Conservation (phyloP, 1,140 invertebrate genomes). For the Sycophila sp. region DNA sequence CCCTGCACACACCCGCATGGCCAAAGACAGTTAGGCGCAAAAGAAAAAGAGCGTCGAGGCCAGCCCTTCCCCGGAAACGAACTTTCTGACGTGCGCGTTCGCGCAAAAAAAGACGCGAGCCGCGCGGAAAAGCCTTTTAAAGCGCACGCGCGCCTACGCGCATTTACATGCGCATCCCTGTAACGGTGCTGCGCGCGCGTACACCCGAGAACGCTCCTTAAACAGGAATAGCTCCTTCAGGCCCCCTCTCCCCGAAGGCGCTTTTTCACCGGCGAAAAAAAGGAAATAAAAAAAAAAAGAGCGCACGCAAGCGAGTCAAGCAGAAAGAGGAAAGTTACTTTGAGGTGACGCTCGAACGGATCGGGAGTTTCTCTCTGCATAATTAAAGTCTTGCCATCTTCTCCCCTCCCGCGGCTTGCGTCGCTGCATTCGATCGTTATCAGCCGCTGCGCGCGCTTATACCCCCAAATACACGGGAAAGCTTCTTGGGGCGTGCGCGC, state of each 20-base stretch:
- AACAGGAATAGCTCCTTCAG: constrained; percentile 13
- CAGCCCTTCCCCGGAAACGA: no score
- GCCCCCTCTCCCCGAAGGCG: neutral
- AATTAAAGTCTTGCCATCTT: constrained; percentile 29
- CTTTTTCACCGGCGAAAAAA: neutral
- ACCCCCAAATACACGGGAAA: neutral
- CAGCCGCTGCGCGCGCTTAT: neutral
- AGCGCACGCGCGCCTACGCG: neutral
- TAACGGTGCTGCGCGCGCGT: neutral
- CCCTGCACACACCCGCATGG: no score
- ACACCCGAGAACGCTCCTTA: constrained; percentile 5
- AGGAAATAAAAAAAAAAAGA: neutral
- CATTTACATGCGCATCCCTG: neutral
- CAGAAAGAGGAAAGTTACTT: constrained; percentile 16
- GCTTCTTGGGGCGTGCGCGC: no score
- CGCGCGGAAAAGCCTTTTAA: neutral
- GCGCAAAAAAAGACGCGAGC: neutral
- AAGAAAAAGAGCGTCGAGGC: no score
- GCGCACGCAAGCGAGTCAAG: neutral
- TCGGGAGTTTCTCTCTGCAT: constrained; percentile 20
- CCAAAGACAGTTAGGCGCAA: no score
- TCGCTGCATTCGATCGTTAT: constrained; percentile 29
- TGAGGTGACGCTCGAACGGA: constrained; percentile 15
- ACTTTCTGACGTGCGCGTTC: no score
- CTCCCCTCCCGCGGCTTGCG: neutral